Base-by-base conservation (phyloP, 2,797 vertebrate species). In the Buphagus erythrorhynchus region DNA sequence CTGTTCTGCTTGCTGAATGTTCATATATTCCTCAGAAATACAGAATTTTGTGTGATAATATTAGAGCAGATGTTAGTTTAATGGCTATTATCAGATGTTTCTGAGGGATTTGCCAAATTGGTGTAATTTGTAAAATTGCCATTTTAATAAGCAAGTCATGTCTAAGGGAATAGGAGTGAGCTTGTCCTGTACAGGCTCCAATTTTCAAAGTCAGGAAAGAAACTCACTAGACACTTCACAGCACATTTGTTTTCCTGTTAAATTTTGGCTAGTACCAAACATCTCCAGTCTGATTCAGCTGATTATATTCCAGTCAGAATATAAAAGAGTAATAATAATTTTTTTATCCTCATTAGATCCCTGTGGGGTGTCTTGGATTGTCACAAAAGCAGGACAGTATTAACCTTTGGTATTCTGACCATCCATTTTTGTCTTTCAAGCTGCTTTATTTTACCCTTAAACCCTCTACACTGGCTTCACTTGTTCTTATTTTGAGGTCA, bases 101-200 rank as follows among this genome's bases (percentile, higher is more conserved):
- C 88, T 51, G 43, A 86, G 80, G 68, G 86, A 75, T 78, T 94
- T 96, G 68, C 69, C 87, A 84, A 81, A 91, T 67, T 51, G 54
- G 63, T 89, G 49, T 74, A 65, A 94, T 88, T 75, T 95, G 92
- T 84, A 88, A 93, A 93, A 95, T 10, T 92, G 74, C 71, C 38
- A 18, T 84, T 95, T 94, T 93, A 94, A 85, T 86, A 95, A 94
- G 90, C 81, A 80, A 88, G 67, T 93, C 81, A 17, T 93, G 66
- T 91, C 71, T 88, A 87, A 88, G 59, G 77, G 48, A 77, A 57
- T 33, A 74, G 75, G 42, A 86, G 59, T 35, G 46, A 88, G 25
- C 51, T 46, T 48, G 86, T 80, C 73, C 86, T 33, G 7, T 75
- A 54, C 61, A 63, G 54, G 35, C 78, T 90, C 54, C 82, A 81